A percentile compares a stretch with the other conserved stretches of the same genome.
phyloP scores from a whole-genome alignment of 2,797 vertebrate species.

The Gymnothorax reevesii region DNA sequence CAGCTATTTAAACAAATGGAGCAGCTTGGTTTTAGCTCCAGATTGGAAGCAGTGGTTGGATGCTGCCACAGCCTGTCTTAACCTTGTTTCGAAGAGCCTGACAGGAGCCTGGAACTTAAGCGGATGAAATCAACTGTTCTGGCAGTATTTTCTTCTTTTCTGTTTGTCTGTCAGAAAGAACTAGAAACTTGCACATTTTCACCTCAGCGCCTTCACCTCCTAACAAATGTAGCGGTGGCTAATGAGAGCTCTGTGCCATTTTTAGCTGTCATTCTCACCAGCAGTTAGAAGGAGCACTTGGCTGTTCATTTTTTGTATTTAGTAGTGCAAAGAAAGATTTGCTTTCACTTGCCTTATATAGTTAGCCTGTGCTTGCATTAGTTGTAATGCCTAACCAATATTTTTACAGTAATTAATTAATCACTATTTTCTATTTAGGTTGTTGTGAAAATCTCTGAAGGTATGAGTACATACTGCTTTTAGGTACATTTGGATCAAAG shows the following conservation, averaged over 20 bases:
- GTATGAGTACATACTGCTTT: background rate
- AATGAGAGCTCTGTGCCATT: background rate
- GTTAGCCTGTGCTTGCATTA: background rate
- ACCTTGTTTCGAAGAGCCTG: background rate
- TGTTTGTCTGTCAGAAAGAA: background rate
- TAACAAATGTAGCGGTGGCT: background rate
- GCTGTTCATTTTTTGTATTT: background rate
- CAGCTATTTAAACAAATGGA: background rate
- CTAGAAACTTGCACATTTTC: background rate
- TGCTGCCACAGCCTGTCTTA: background rate
- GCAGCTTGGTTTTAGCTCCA: background rate
- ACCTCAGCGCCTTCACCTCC: background rate
- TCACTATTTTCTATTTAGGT: background rate
- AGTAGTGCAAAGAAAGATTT: background rate
- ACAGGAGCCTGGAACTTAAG: background rate
- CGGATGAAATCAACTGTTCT: background rate
- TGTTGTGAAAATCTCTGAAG: background rate
- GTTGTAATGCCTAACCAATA: background rate
- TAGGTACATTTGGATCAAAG: background rate
- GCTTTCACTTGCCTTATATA: background rate
- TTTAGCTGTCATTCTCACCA: background rate
- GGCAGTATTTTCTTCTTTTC: background rate
- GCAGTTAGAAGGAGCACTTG: background rate
- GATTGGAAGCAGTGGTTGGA: background rate
- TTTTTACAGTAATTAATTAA: background rate